Percentiles rank a stretch among this genome's conserved stretches.
phyloP scores from a whole-genome alignment of 2,113 vertebrate genomes.

The Grammomys surdaster region DNA sequence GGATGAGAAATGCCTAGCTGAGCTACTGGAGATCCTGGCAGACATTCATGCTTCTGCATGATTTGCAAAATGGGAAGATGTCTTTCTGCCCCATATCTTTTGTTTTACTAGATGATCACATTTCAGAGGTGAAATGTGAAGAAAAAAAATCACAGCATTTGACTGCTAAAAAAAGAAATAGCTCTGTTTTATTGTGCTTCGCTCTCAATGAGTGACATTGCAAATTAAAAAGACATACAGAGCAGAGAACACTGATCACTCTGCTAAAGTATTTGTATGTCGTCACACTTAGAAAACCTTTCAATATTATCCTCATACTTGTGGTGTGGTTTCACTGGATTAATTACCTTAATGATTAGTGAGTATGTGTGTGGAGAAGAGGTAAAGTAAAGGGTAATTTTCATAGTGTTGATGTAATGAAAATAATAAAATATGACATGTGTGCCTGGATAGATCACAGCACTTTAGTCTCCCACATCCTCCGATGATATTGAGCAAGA shows the following conservation, averaged over 20 bases:
- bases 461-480: background rate
- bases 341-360: constrained; percentile 56
- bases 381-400: background rate
- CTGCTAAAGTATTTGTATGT: constrained; percentile 64
- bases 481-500: background rate
- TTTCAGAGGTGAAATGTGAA: constrained; percentile 63
- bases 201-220: constrained; percentile 43
- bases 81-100: constrained; percentile 65
- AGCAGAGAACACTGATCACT: constrained; percentile 33
- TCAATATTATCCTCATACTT: background rate
- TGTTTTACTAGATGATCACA: constrained; percentile 59
- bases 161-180: background rate
- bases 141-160: constrained; percentile 60
- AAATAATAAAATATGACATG: constrained; percentile 19
- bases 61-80: constrained; percentile 67
- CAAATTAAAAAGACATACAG: constrained; percentile 57
- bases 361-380: background rate
- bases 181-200: background rate
- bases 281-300: constrained; percentile 59
- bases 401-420: background rate
- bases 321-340: background rate
- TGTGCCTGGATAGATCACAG: background rate
- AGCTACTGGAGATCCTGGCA: background rate
- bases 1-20: constrained; percentile 30
- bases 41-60: constrained; percentile 52